Conservation (phyloP, 1,140 invertebrate genomes). For the Rhagoletis zephyria region DNA sequence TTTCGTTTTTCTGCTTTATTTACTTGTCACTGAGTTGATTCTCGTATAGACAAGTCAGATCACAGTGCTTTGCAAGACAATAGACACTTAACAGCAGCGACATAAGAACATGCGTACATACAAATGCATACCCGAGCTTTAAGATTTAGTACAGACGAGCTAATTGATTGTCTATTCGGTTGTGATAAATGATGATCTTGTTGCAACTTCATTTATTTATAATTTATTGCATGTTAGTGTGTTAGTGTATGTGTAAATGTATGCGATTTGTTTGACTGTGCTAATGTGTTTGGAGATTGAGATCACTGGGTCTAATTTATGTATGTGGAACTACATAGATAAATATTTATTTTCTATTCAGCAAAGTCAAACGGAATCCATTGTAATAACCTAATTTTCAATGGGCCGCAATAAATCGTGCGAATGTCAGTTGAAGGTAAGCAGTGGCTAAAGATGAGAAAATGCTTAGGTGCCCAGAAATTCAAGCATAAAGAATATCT, state of each 20-base stretch:
- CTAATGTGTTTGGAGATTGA: no score
- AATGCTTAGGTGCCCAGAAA: no score
- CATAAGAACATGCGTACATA: neutral
- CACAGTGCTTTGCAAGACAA: neutral
- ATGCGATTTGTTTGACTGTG: no score
- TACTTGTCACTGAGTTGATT: slow-evolving; percentile 16
- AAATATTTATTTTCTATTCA: slow-evolving; percentile 33
- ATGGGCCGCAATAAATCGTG: slow-evolving; percentile 33
- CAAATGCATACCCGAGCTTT: neutral
- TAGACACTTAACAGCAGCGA: neutral
- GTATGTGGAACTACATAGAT: neutral
- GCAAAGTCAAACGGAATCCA: slow-evolving; percentile 28
- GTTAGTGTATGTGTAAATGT: neutral
- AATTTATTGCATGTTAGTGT: neutral
- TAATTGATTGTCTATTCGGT: slow-evolving; percentile 50
- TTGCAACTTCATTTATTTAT: slow-evolving; percentile 41
- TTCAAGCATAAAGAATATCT: no score
- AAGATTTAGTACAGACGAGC: neutral
- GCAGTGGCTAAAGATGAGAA: neutral
- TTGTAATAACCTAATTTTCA: slow-evolving; percentile 37
- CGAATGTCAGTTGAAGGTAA: slow-evolving; percentile 51
- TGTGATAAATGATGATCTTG: slow-evolving; percentile 50
- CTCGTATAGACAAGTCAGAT: neutral
- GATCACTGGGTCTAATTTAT: neutral
- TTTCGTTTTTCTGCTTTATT: neutral